phyloP scores from a whole-genome alignment of 2,113 vertebrate genomes.

The human region GRCh38 chr2:124647001-124647500 shows the following conservation, averaged over 20 bases:
- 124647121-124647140: neutral
- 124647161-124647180: neutral
- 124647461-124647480: rapidly evolving
- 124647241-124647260: neutral
- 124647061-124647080: neutral
- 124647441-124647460: neutral
- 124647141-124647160: neutral
- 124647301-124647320: neutral
- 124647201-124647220: neutral
- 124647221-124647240: too few species aligned
- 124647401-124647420: neutral
- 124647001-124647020: neutral
- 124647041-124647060: neutral
- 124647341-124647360: neutral
- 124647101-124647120: neutral
- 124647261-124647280: neutral
- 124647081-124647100: neutral
- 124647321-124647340: neutral
- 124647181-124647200: neutral
- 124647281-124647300: neutral
- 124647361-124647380: neutral
- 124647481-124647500: neutral
- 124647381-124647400: neutral
- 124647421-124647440: neutral
- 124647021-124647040: neutral